phyloP scores from a whole-genome alignment of 2,888 invertebrate genomes.

The Oxytorus armatus region DNA sequence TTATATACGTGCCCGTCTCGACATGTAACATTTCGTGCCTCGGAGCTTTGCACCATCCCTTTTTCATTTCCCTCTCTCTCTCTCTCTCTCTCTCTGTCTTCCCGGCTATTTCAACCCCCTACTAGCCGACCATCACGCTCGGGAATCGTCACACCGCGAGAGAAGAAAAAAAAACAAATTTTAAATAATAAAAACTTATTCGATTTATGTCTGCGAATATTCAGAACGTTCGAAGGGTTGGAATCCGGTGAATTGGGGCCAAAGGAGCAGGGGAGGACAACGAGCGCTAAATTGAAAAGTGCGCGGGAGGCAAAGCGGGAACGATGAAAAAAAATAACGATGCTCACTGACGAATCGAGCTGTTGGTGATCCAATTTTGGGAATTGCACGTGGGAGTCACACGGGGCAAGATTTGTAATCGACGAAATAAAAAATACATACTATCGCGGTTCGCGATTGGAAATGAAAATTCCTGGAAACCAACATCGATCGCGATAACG shows the following conservation, averaged over 20 bases:
- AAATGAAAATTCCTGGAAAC: conserved; percentile 54
- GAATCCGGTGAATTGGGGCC: conserved; percentile 68
- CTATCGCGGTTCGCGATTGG: conserved; percentile 3
- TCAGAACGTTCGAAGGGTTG: conserved; percentile 73
- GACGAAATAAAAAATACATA: conserved; percentile 38
- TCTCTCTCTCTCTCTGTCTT: conserved; percentile 16
- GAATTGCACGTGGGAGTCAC: conserved; percentile 25
- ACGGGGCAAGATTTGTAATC: conserved; percentile 33
- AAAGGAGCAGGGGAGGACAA: conserved; percentile 60
- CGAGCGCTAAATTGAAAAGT: conserved; percentile 74
- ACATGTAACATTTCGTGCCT: conserved; percentile 47
- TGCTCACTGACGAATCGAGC: conserved; percentile 52
- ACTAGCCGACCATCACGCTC: conserved; percentile 39
- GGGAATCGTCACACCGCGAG: conserved; percentile 55
- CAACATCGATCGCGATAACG: conserved; percentile 44
- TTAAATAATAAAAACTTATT: conserved; percentile 78
- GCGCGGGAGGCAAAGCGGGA: conserved; percentile 70
- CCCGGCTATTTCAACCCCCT: not conserved
- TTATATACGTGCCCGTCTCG: conserved; percentile 24
- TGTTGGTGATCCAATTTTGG: conserved; percentile 51
- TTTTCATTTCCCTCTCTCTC: conserved; percentile 12
- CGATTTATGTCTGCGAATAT: conserved; percentile 73
- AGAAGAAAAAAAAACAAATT: conserved; percentile 52
- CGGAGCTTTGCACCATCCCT: conserved; percentile 47
- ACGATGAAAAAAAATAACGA: conserved; percentile 63